Conservation (phyloP, 2,113 vertebrate genomes). For the Jaculus jaculus region DNA sequence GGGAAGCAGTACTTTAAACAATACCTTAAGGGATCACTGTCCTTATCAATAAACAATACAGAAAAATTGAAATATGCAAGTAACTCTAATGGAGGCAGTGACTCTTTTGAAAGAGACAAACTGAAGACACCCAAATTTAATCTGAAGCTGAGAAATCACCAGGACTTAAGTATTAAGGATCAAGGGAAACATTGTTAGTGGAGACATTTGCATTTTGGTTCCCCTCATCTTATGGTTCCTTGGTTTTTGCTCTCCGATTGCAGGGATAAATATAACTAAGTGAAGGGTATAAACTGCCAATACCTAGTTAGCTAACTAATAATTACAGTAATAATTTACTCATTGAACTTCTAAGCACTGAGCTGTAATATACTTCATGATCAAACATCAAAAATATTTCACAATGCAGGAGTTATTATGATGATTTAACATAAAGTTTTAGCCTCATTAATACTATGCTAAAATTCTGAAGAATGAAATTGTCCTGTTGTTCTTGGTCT, state of each 20-base stretch:
- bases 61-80: background rate
- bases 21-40: background rate
- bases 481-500: background rate
- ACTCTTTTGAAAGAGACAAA: background rate
- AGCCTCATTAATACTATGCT: background rate
- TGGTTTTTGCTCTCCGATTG: background rate
- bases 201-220: background rate
- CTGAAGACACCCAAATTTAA: background rate
- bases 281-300: background rate
- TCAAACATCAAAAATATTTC: background rate
- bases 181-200: background rate
- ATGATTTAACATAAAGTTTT: background rate
- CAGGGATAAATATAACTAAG: background rate
- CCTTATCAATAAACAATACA: background rate
- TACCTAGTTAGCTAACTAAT: background rate
- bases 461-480: constrained; percentile 5
- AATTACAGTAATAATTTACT: background rate
- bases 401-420: background rate
- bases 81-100: background rate
- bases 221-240: background rate
- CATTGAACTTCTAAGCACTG: background rate
- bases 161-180: background rate
- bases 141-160: background rate
- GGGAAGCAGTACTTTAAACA: background rate
- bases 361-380: background rate